Evolutionary conservation across 1,140 invertebrate genomes (phyloP), one percentile per base, ranked within the genome.

Genomic region (Orussus abietinus): DNA sequence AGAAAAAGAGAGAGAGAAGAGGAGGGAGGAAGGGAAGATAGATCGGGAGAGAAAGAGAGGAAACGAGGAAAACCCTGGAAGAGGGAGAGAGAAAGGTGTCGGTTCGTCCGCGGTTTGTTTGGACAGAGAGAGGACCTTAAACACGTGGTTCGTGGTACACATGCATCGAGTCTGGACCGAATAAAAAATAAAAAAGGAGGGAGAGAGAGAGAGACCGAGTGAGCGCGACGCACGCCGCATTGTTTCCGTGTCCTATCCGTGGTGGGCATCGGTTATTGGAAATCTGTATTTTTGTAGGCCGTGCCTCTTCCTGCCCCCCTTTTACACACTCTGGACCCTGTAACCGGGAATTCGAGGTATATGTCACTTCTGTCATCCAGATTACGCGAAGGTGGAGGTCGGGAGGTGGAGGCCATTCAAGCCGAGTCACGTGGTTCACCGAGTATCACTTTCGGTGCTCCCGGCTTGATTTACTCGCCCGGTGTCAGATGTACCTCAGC

Each of bases 211-310:
- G 42, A 30, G 22, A n/a, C 20, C 10, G 25, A 6, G 30, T 9
- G 7, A 25, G 32, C 20, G 42, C 38, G 49, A 10, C 31, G 7
- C 31, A 14, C 10, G 10, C n/a, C 3, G 34, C 4, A 36, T 36
- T 36, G 34, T 36, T 36, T 7, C 34, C 21, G 12, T 17, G 13
- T 17, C 9, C 34, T 18, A 33, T 14, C 31, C 14, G 13, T 10
- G 47, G 44, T 40, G 38, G 38, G 28, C 46, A 69, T 69, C 62
- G 64, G 64, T 64, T 66, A 69, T 69, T 66, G 66, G 66, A 66
- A 66, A 69, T 65, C 61, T 66, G 55, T 66, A 66, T 66, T 66
- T 68, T 69, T 69, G 51, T 64, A 66, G 66, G 62, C 45, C 62
- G 64, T 55, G 55, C 47, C 50, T 51, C 45, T 51, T 54, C 38